These are phyloP conservation scores for Rhopalosiphum nymphaeae DNA, from an alignment of 2,888 invertebrate species.

Conservation along the genomic window DNA sequence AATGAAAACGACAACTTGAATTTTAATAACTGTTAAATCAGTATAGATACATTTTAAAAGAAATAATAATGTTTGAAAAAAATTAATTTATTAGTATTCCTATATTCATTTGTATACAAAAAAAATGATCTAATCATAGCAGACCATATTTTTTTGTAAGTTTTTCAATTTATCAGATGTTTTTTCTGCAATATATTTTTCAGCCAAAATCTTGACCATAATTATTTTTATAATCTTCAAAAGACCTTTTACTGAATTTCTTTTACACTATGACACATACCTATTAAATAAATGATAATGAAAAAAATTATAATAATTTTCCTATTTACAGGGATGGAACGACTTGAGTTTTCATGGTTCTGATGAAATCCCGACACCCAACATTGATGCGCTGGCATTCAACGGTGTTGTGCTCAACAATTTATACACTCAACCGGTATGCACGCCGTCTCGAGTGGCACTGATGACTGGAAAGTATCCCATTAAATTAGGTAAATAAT, in stretches of 20 bases:
- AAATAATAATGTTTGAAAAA: neutral
- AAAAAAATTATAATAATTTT: neutral
- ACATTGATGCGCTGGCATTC: conserved; percentile 88
- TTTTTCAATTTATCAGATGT: too few relatives aligned
- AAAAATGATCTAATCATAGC: too few relatives aligned
- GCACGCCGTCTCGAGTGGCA: conserved; percentile 87
- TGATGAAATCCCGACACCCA: conserved; percentile 88
- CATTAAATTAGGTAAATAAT: conserved; percentile 79
- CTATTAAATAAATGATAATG: neutral
- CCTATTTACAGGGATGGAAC: conserved; percentile 83
- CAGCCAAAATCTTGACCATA: neutral
- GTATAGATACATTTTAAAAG: neutral
- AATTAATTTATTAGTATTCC: neutral
- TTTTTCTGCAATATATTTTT: too few relatives aligned
- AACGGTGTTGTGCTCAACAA: conserved; percentile 87
- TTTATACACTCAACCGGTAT: conserved; percentile 87
- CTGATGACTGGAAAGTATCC: conserved; percentile 90
- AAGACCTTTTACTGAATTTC: neutral
- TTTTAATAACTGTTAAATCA: neutral
- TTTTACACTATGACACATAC: fast-evolving
- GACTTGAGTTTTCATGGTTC: conserved; percentile 93
- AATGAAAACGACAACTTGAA: neutral
- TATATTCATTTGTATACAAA: neutral
- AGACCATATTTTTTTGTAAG: too few relatives aligned
- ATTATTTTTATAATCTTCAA: neutral